A percentile compares a stretch with the other conserved stretches of the same genome.
phyloP scores from a whole-genome alignment of 2,888 invertebrate species.

The Heliconius erato region DNA sequence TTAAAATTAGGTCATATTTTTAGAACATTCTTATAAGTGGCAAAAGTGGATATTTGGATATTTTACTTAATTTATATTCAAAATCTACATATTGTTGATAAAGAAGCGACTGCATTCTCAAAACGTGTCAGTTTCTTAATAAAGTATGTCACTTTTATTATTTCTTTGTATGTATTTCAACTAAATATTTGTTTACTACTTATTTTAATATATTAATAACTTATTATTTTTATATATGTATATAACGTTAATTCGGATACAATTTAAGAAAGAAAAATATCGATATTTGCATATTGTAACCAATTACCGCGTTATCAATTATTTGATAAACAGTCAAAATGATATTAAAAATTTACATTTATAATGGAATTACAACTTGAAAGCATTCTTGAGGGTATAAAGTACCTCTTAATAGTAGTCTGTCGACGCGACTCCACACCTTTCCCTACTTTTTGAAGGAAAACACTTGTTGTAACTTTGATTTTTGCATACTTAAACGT shows the following conservation, averaged over 20 bases:
- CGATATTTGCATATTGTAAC: slow-evolving; percentile 18
- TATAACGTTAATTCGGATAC: background rate
- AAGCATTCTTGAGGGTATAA: slow-evolving; percentile 2
- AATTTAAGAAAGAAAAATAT: slow-evolving; percentile 8
- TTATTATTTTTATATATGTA: slow-evolving; percentile 12
- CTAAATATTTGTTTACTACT: background rate
- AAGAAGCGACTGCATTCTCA: background rate
- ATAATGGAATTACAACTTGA: slow-evolving; percentile 19
- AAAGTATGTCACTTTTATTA: background rate
- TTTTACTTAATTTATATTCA: background rate
- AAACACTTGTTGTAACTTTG: slow-evolving; percentile 14
- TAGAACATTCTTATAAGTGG: background rate
- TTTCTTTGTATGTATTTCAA: background rate
- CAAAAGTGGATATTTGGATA: background rate
- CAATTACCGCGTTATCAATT: slow-evolving; percentile 24
- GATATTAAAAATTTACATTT: slow-evolving; percentile 24
- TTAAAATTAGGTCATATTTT: background rate
- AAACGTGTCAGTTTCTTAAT: background rate
- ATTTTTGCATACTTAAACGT: slow-evolving; percentile 25
- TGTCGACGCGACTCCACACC: slow-evolving; percentile 11
- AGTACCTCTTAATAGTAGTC: background rate
- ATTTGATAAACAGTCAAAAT: slow-evolving; percentile 30
- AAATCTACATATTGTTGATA: background rate
- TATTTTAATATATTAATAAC: background rate
- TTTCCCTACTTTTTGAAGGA: slow-evolving; percentile 8